Conservation (phyloP, 2,113 vertebrate species). For the Grus americana region DNA sequence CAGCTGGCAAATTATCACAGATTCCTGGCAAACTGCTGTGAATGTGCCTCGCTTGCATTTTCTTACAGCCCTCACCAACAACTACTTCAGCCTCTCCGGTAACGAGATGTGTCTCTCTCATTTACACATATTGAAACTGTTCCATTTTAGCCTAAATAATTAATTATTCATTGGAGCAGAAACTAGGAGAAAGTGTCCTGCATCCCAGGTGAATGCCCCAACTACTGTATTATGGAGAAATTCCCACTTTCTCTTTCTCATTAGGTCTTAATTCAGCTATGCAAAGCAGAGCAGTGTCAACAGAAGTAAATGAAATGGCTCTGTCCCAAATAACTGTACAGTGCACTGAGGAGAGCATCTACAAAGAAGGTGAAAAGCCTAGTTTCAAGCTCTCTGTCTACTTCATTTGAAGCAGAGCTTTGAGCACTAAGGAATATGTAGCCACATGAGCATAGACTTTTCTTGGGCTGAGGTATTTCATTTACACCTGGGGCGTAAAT, state of each 20-base stretch:
- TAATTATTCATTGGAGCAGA: neutral
- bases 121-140: conserved; percentile 2
- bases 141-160: conserved; percentile 18
- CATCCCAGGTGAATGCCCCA: neutral
- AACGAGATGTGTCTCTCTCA: conserved; percentile 38
- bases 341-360: neutral
- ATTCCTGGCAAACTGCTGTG: conserved; percentile 39
- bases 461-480: neutral
- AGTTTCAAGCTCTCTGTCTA: neutral
- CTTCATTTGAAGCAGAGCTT: neutral
- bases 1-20: neutral
- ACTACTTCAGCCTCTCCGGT: conserved; percentile 2
- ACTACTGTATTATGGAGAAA: neutral
- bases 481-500: neutral
- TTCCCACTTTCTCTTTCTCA: neutral
- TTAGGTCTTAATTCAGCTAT: conserved; percentile 27
- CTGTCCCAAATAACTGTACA: neutral
- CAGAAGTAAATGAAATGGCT: conserved; percentile 28
- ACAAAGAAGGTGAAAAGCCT: neutral
- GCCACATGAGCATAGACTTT: neutral
- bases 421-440: neutral
- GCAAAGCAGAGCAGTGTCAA: neutral
- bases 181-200: neutral
- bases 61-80: neutral
- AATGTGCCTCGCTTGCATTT: conserved; percentile 5